Percentiles rank a stretch among this genome's conserved stretches.
Evolutionary conservation across 2,113 vertebrate genomes (phyloP).

Genomic region (Prinia subflava): DNA sequence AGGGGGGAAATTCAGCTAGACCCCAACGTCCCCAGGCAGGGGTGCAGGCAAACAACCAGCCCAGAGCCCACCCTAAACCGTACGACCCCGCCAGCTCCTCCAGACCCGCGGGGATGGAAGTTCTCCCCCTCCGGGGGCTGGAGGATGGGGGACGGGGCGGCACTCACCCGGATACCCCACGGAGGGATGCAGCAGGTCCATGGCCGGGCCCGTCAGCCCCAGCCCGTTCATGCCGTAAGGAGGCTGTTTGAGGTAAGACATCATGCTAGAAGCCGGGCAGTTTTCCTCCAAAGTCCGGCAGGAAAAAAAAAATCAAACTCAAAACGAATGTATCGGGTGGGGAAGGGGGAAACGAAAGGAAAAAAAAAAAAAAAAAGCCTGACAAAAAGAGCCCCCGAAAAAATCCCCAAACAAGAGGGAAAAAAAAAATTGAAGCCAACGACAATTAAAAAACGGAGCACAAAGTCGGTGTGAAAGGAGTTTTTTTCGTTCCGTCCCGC

Average conservation of each 20-base stretch:
- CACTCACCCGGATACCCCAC: conserved; percentile 94
- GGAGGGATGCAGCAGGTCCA: conserved; percentile 96
- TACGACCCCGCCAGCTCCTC: neutral
- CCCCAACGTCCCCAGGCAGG: neutral
- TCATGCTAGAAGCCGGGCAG: conserved; percentile 94
- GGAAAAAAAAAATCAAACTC: neutral
- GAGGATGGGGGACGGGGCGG: neutral
- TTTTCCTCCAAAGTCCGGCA: conserved; percentile 57
- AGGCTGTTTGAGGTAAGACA: conserved; percentile 99
- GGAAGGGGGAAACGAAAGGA: too few species aligned
- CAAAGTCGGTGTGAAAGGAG: neutral
- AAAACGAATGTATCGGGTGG: neutral
- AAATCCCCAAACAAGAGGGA: neutral
- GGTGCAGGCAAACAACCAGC: neutral
- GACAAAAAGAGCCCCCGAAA: neutral
- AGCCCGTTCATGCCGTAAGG: conserved; percentile 97
- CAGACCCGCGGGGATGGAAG: neutral
- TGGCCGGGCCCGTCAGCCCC: conserved; percentile 92
- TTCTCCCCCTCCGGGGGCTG: neutral
- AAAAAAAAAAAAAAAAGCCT: neutral
- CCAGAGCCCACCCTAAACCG: neutral
- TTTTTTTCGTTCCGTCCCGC: neutral
- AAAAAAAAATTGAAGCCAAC: neutral
- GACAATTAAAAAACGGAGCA: neutral
- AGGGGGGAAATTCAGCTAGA: neutral